Evolutionary conservation across 1,140 invertebrate genomes (phyloP).

Genomic region (Pinna nobilis): DNA sequence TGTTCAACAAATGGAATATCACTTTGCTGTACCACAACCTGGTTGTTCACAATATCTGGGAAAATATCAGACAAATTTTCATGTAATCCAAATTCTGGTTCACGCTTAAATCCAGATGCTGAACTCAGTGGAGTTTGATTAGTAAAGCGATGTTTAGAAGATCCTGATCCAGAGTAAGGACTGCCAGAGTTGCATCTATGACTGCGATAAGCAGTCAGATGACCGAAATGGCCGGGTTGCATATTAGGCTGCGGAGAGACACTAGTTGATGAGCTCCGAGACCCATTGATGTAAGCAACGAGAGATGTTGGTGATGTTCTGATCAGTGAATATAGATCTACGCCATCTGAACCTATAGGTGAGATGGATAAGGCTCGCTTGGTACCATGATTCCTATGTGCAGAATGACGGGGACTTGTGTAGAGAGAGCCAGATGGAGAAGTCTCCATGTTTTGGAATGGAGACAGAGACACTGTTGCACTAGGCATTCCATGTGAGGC

Average conservation of each 20-base stretch:
- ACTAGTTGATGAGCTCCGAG: constrained; percentile 79
- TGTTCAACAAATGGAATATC: constrained; percentile 67
- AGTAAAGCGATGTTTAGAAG: constrained; percentile 46
- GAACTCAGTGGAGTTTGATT: constrained; percentile 49
- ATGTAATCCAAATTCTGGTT: constrained; percentile 56
- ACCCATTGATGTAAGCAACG: constrained; percentile 90
- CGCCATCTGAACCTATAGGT: constrained; percentile 91
- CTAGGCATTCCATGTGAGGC: constrained; percentile 50
- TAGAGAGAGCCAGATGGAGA: constrained; percentile 60
- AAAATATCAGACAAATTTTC: constrained; percentile 60
- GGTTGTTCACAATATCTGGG: constrained; percentile 66
- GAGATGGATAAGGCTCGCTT: constrained; percentile 95
- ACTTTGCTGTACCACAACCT: constrained; percentile 63
- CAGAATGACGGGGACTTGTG: constrained; percentile 70
- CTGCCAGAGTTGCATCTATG: constrained; percentile 53
- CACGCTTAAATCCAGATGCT: constrained; percentile 51
- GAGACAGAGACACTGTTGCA: constrained; percentile 64
- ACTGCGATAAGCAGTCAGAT: constrained; percentile 87
- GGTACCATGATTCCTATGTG: constrained; percentile 52
- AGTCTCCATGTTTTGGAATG: constrained; percentile 63
- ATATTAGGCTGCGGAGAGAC: constrained; percentile 55
- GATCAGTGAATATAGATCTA: constrained; percentile 93
- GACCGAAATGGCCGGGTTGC: constrained; percentile 87
- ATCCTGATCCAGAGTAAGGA: constrained; percentile 55
- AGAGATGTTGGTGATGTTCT: constrained; percentile 95